These are phyloP conservation scores for Petrophora chlorosata DNA, from an alignment of 2,888 invertebrate genomes.

Conservation along the genomic window DNA sequence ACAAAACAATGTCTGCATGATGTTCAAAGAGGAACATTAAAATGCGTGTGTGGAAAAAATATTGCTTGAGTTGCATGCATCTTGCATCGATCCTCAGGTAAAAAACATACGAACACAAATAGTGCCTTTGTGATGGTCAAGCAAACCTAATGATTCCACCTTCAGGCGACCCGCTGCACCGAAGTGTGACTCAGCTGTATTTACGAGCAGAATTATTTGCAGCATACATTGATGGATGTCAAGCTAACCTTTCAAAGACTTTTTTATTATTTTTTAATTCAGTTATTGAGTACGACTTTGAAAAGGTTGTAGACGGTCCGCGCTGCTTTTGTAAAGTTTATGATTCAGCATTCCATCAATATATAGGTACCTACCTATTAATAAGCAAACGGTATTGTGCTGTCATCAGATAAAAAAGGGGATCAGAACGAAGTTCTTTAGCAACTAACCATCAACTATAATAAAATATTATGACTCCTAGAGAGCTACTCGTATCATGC, in stretches of 20 bases:
- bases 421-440: neutral
- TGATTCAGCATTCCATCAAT: slow-evolving; percentile 15
- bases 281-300: slow-evolving; percentile 27
- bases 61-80: too few relatives aligned
- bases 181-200: slow-evolving; percentile 48
- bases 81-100: too few relatives aligned
- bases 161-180: slow-evolving; percentile 45
- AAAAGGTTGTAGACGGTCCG: slow-evolving; percentile 24
- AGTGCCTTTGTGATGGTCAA: slow-evolving; percentile 37
- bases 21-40: too few relatives aligned
- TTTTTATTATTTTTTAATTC: slow-evolving; percentile 31
- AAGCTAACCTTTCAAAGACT: slow-evolving; percentile 36
- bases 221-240: slow-evolving; percentile 41
- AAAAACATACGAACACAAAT: too few relatives aligned
- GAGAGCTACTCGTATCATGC: too few relatives aligned
- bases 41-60: too few relatives aligned
- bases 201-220: slow-evolving; percentile 40
- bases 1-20: too few relatives aligned
- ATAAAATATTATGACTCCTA: too few relatives aligned
- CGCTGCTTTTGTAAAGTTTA: slow-evolving; percentile 18
- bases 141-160: slow-evolving; percentile 44
- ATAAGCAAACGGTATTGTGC: neutral
- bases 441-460: too few relatives aligned
- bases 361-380: neutral
- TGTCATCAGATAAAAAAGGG: too few relatives aligned